These are phyloP conservation scores for Eriosoma lanigerum DNA, from an alignment of 1,140 invertebrate genomes.

Conservation along the genomic window DNA sequence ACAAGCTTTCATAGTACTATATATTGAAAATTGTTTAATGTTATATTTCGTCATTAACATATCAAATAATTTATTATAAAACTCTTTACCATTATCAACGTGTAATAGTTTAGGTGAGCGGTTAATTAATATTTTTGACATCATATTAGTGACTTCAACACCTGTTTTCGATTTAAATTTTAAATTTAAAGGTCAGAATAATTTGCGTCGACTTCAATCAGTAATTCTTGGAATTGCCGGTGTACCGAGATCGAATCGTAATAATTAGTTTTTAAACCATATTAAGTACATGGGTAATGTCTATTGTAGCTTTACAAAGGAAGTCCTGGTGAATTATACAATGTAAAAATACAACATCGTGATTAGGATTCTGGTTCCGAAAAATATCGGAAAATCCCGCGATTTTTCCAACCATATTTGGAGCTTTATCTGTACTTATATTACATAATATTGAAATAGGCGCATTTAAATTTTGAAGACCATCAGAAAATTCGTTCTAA, in stretches of 20 bases:
- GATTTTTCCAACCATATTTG: too few relatives aligned
- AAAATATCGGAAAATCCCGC: slow-evolving; percentile 34
- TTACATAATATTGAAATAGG: slow-evolving; percentile 38
- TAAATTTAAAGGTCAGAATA: slow-evolving; percentile 39
- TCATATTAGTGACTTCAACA: slow-evolving; percentile 55
- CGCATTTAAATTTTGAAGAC: slow-evolving; percentile 37
- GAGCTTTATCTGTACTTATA: slow-evolving; percentile 39
- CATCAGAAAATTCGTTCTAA: slow-evolving; percentile 54
- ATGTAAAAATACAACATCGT: slow-evolving; percentile 44
- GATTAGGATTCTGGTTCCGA: slow-evolving; percentile 36
- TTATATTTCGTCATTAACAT: slow-evolving; percentile 53
- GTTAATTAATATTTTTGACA: slow-evolving; percentile 53
- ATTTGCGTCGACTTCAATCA: too few relatives aligned
- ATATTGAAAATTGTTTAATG: slow-evolving; percentile 57
- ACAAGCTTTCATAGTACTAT: slow-evolving; percentile 58
- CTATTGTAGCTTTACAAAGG: slow-evolving; percentile 35
- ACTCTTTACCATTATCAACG: slow-evolving; percentile 54
- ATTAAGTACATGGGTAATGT: slow-evolving; percentile 31
- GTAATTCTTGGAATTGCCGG: slow-evolving; percentile 20
- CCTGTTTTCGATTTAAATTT: slow-evolving; percentile 61
- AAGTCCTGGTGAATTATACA: slow-evolving; percentile 41
- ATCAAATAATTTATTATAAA: slow-evolving; percentile 56
- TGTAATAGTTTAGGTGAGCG: slow-evolving; percentile 49
- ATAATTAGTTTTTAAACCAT: slow-evolving; percentile 24
- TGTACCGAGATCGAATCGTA: slow-evolving; percentile 29